These are phyloP conservation scores for Paraescarpia echinospica DNA, from an alignment of 1,140 invertebrate genomes.

Conservation along the genomic window DNA sequence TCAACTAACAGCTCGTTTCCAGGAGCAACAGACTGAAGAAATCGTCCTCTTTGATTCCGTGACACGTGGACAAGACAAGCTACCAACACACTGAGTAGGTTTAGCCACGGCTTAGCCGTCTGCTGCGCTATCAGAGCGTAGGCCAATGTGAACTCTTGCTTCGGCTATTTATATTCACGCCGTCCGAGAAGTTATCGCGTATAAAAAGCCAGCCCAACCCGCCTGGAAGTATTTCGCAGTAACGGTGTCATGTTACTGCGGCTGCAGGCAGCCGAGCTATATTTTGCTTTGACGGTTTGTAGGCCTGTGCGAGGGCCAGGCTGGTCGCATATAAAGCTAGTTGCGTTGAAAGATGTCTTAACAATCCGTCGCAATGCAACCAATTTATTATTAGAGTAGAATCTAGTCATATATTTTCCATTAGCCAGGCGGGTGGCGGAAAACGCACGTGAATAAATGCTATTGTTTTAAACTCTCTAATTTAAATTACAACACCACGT, in stretches of 20 bases:
- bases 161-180: background rate
- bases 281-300: too few relatives aligned
- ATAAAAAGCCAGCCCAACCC: background rate
- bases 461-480: too few relatives aligned
- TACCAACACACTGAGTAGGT: background rate
- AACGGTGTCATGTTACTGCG: background rate
- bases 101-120: background rate
- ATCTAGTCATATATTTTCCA: too few relatives aligned
- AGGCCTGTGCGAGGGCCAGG: too few relatives aligned
- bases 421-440: too few relatives aligned
- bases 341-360: too few relatives aligned
- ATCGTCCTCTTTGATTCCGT: background rate
- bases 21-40: background rate
- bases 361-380: too few relatives aligned
- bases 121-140: background rate
- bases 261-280: too few relatives aligned
- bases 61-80: background rate
- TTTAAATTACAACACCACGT: too few relatives aligned
- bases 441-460: too few relatives aligned
- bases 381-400: too few relatives aligned
- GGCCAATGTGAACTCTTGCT: background rate
- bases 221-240: background rate
- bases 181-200: background rate
- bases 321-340: too few relatives aligned
- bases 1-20: background rate